phyloP scores from a whole-genome alignment of 2,113 vertebrate species.

The Corythornis madagascariensis region DNA sequence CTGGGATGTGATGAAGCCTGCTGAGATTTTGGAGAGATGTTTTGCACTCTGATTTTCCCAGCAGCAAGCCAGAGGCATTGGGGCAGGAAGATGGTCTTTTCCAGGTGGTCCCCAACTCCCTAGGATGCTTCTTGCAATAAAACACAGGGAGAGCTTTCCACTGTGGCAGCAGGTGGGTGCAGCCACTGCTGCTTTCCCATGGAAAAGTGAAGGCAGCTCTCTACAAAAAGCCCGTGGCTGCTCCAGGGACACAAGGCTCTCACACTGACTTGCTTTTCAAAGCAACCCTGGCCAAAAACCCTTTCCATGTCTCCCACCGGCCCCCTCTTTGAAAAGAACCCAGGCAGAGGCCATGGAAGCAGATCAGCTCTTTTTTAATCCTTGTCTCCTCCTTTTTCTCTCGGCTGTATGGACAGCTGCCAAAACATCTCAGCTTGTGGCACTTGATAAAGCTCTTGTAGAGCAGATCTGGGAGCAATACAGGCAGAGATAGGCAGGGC shows the following conservation, averaged over 20 bases:
- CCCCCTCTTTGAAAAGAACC: background rate
- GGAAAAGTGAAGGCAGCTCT: background rate
- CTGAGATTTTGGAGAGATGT: fast-evolving
- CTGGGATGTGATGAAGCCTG: fast-evolving
- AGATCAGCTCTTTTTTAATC: background rate
- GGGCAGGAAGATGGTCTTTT: background rate
- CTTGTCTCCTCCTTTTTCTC: background rate
- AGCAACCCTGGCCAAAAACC: background rate
- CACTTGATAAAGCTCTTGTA: constrained; percentile 27
- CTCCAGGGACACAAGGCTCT: background rate
- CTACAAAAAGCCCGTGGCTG: background rate
- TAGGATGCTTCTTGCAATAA: background rate
- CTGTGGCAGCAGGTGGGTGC: background rate
- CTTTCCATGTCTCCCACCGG: background rate
- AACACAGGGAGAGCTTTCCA: fast-evolving
- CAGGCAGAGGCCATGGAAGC: background rate
- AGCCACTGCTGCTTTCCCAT: background rate
- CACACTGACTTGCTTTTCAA: fast-evolving
- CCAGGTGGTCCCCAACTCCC: background rate
- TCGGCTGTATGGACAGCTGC: background rate
- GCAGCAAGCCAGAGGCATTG: fast-evolving
- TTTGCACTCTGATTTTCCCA: background rate
- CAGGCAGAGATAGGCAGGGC: background rate
- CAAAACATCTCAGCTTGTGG: constrained; percentile 32
- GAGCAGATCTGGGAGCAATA: background rate